Evolutionary conservation across 2,113 vertebrate species (phyloP).

Genomic region (Onychostoma macrolepis): DNA sequence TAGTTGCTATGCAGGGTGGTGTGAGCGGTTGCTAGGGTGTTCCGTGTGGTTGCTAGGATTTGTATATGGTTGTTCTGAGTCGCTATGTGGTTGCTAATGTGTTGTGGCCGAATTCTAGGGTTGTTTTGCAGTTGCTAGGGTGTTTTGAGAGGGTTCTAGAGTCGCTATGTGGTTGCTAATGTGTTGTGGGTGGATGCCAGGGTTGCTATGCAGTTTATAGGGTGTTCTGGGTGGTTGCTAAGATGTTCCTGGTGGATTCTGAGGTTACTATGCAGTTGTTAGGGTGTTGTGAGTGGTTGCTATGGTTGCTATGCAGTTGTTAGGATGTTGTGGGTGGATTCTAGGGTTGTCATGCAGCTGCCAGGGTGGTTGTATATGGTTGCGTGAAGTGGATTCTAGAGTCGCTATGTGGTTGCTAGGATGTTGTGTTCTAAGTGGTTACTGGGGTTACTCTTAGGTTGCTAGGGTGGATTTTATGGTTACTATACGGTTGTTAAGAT

Average conservation of each 20-base stretch:
- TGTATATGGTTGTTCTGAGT: too few species aligned
- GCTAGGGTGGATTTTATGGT: not conserved
- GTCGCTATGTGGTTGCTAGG: not conserved
- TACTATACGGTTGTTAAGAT: not conserved
- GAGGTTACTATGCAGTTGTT: not conserved
- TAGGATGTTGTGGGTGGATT: not conserved
- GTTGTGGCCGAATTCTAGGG: not conserved
- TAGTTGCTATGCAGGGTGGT: too few species aligned
- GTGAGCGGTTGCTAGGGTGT: too few species aligned
- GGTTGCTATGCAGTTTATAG: not conserved
- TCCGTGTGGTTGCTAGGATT: too few species aligned
- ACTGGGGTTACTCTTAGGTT: not conserved
- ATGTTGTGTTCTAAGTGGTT: not conserved
- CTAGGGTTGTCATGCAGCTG: not conserved
- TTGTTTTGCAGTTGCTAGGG: not conserved
- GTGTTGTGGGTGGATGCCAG: not conserved
- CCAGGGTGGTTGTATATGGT: too few species aligned
- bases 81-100: not conserved
- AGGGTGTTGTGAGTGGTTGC: not conserved
- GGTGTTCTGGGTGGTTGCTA: not conserved
- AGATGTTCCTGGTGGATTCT: not conserved
- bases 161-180: not conserved
- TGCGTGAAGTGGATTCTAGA: too few species aligned
- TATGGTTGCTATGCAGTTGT: not conserved
- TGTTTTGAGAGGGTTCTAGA: not conserved